Evolutionary conservation across 2,797 vertebrate species (phyloP).

Genomic region (Rhinophrynus dorsalis): DNA sequence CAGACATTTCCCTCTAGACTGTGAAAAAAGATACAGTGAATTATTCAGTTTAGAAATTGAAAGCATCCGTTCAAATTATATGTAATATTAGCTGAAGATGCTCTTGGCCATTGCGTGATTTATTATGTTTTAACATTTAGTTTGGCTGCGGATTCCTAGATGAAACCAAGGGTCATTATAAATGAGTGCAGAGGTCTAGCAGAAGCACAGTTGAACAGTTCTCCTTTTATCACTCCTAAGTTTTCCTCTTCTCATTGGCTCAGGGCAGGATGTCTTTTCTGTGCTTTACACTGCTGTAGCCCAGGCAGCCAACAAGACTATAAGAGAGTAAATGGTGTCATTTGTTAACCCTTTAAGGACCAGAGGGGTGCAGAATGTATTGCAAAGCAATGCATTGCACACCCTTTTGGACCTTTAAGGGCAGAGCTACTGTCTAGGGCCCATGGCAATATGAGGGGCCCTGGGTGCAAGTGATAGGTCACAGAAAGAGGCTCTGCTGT

Average conservation of each 20-base stretch:
- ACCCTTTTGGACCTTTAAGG: too few relatives aligned
- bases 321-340: background rate
- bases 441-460: too few relatives aligned
- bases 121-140: slow-evolving; percentile 10
- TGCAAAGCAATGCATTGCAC: too few relatives aligned
- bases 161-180: slow-evolving; percentile 13
- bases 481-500: too few relatives aligned
- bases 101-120: slow-evolving; percentile 7
- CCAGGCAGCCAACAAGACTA: background rate
- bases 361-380: too few relatives aligned
- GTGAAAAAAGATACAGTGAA: background rate
- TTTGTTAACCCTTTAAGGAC: too few relatives aligned
- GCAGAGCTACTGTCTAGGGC: too few relatives aligned
- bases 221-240: background rate
- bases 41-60: background rate
- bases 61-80: background rate
- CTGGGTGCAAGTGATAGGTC: too few relatives aligned
- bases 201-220: background rate
- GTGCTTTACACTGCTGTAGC: background rate
- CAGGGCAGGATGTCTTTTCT: background rate
- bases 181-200: background rate
- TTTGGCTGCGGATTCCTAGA: background rate
- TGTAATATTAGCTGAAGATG: slow-evolving; percentile 12
- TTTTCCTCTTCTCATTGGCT: background rate
- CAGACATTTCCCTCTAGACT: slow-evolving; percentile 14